Conservation (phyloP, 37 sponge, comb jelly and placozoan genomes). For the Spongia lamella region DNA sequence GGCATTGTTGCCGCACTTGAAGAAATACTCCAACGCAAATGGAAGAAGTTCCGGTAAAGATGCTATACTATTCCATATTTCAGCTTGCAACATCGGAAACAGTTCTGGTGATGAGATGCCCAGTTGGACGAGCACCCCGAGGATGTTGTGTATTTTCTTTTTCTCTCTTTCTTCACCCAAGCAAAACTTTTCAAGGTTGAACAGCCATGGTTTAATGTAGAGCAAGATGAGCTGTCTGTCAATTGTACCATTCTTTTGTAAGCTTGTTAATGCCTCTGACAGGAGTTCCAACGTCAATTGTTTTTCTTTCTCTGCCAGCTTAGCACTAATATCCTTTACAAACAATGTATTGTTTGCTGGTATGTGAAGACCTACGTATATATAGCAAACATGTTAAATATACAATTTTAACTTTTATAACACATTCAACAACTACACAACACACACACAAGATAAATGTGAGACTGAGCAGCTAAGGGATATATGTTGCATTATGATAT, state of each 20-base stretch:
- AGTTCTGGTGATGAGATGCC: slow-evolving; percentile 22
- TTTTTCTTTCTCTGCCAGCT: slow-evolving; percentile 69
- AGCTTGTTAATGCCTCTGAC: slow-evolving; percentile 74
- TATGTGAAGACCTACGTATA: slow-evolving; percentile 74
- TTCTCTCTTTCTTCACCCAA: no score
- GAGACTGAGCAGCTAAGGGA: no score
- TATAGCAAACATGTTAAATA: no score
- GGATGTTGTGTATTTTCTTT: no score
- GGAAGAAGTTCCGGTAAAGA: slow-evolving; percentile 35
- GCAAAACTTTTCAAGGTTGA: slow-evolving; percentile 55
- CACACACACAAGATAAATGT: no score
- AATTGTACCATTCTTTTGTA: slow-evolving; percentile 60
- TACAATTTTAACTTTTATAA: no score
- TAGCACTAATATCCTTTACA: slow-evolving; percentile 60
- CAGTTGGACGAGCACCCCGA: no score
- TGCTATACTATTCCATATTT: slow-evolving; percentile 73
- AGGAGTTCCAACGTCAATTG: slow-evolving; percentile 86
- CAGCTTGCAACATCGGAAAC: slow-evolving; percentile 74
- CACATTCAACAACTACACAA: no score
- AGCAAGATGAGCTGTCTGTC: slow-evolving; percentile 69
- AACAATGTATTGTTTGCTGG: slow-evolving; percentile 63
- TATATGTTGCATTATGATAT: no score
- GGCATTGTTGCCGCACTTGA: slow-evolving; percentile 20
- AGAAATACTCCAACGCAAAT: slow-evolving; percentile 57
- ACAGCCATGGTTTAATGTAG: slow-evolving; percentile 85